Evolutionary conservation across 2,113 vertebrate genomes (phyloP), one percentile per base, ranked within the genome.

Genomic region (Ctenomys sociabilis): DNA sequence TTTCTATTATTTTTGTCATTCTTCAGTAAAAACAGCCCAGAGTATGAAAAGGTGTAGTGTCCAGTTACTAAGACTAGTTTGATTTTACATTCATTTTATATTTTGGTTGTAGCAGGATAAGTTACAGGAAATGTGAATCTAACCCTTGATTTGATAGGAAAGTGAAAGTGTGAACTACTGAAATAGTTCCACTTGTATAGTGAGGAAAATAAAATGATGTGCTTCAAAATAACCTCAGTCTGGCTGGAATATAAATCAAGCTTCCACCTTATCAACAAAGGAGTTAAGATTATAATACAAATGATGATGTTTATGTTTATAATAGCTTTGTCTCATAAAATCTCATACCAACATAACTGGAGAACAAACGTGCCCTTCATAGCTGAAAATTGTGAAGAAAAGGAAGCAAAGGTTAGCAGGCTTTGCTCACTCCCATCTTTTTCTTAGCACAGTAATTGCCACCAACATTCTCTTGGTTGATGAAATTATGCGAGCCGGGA

Each of bases 381-480:
- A 81, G 52, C 43, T 80, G 16, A 54, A 85, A 85, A 45, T 82
- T 83, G 66, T 40, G 10, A 73, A 77, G 66, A 12, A 16, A 77
- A 82, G 75, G 2, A n/a, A 78, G 75, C 77, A 8, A 28, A 57
- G 64, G 22, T 32, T 66, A 32, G 54, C 17, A 26, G 95, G 17
- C 75, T 83, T 82, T 21, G 59, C 95, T 97, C 32, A 96, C 12
- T 90, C 77, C 80, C 45, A 0, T 95, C 77, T 26, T 93, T 93
- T 32, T 96, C 96, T 95, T 89, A 99, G 99, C 99, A 99, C 99
- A 0, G 99, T 99, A 90, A 99, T 99, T 17, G 99, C 99, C 91
- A 99, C 98, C 98, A 99, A 99, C 98, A 99, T 99, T 96, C 99
- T 99, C 93, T 91, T 99, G 98, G 99, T 99, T 95, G 99, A 99